These are phyloP conservation scores for Aporophyla nigra DNA, from an alignment of 2,888 invertebrate genomes.

Conservation along the genomic window DNA sequence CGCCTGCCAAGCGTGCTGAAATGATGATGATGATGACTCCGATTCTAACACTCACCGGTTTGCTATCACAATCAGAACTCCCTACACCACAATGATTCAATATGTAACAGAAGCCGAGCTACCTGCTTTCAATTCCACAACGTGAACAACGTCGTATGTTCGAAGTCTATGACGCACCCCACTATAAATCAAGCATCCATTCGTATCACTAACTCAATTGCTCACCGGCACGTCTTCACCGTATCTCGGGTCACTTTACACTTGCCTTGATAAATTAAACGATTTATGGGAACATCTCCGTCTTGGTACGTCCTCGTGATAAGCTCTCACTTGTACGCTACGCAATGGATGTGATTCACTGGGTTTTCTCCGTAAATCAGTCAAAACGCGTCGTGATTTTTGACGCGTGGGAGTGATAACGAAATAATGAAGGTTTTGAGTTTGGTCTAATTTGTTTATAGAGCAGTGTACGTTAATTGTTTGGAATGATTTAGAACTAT, in stretches of 20 bases:
- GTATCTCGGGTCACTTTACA: conserved; percentile 58
- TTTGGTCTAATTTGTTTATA: conserved; percentile 5
- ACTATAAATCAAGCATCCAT: conserved; percentile 54
- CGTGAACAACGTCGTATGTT: conserved; percentile 12
- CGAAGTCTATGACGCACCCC: neutral
- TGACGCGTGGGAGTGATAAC: conserved; percentile 25
- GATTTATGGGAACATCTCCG: conserved; percentile 56
- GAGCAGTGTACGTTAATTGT: neutral
- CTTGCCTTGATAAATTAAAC: conserved; percentile 56
- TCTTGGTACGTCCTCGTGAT: conserved; percentile 32
- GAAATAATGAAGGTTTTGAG: conserved; percentile 34
- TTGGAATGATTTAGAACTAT: neutral
- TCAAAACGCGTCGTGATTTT: conserved; percentile 37
- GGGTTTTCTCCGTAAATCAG: conserved; percentile 53
- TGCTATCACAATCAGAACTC: neutral
- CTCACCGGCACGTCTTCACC: conserved; percentile 50
- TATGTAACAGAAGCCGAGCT: neutral
- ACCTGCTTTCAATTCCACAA: neutral
- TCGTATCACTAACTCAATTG: conserved; percentile 57
- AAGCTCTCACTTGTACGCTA: conserved; percentile 47
- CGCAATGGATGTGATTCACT: conserved; percentile 39
- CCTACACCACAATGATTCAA: conserved; percentile 11
- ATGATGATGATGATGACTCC: too few relatives aligned
- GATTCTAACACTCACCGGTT: neutral
- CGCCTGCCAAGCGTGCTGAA: too few relatives aligned